Conservation (phyloP, 2,797 vertebrate genomes). For the Scleropages formosus region DNA sequence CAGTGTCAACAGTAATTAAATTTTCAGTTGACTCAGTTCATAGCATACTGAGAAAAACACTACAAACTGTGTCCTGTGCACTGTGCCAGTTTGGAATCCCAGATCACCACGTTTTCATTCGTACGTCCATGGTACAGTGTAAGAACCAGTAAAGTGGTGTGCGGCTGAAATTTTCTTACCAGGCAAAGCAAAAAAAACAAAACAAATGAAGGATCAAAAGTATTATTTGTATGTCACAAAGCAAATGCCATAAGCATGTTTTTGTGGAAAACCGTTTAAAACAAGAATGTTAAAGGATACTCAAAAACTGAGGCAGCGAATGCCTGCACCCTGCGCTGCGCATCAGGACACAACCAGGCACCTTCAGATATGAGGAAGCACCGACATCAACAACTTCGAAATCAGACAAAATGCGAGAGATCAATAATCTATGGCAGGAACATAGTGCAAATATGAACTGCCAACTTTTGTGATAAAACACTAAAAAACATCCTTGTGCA, state of each 20-base stretch:
- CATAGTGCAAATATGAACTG: neutral
- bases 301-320: neutral
- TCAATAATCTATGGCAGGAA: neutral
- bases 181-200: neutral
- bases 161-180: neutral
- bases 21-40: too few relatives aligned
- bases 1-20: too few relatives aligned
- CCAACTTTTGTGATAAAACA: too few relatives aligned
- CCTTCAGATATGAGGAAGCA: slow-evolving; percentile 34
- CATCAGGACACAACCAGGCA: slow-evolving; percentile 26
- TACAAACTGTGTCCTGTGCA: too few relatives aligned
- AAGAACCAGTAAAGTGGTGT: too few relatives aligned
- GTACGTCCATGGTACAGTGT: too few relatives aligned
- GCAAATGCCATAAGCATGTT: neutral
- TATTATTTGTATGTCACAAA: slow-evolving; percentile 4
- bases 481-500: neutral
- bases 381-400: slow-evolving; percentile 37
- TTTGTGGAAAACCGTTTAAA: neutral
- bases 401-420: slow-evolving; percentile 25
- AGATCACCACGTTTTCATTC: too few relatives aligned
- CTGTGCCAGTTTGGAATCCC: too few relatives aligned
- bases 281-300: slow-evolving; percentile 17
- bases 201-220: neutral
- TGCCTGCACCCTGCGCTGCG: too few relatives aligned
- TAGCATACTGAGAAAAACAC: too few relatives aligned